Conservation (phyloP, 2,888 invertebrate genomes). For the Lacanobia wlatinum region DNA sequence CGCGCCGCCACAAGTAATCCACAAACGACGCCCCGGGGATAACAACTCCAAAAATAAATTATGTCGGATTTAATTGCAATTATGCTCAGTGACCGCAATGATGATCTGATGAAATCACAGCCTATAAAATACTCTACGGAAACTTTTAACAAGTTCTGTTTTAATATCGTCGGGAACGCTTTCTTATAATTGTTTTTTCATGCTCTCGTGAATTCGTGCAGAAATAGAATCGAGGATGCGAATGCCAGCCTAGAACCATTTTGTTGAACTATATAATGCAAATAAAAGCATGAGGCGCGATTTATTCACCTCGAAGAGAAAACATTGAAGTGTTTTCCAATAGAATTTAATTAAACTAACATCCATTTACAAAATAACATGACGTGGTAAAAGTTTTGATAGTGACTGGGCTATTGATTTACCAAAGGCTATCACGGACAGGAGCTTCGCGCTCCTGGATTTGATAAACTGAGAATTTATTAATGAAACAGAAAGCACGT, state of each 20-base stretch:
- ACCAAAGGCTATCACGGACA: conserved; percentile 45
- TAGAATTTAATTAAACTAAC: conserved; percentile 53
- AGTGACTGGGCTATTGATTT: conserved; percentile 52
- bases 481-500: conserved; percentile 81
- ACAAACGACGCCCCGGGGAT: conserved; percentile 66
- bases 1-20: conserved; percentile 62
- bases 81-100: conserved; percentile 73
- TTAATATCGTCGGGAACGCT: conserved; percentile 54
- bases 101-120: conserved; percentile 69
- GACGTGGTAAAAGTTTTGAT: conserved; percentile 45
- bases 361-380: conserved; percentile 44
- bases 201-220: conserved; percentile 55
- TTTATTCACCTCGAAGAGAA: conserved; percentile 36
- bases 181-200: conserved; percentile 68
- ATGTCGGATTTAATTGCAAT: conserved; percentile 75
- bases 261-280: conserved; percentile 27
- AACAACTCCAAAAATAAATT: conserved; percentile 72
- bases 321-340: conserved; percentile 43
- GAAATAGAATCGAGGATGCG: conserved; percentile 46
- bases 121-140: conserved; percentile 46
- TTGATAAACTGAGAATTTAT: conserved; percentile 76
- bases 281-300: conserved; percentile 34
- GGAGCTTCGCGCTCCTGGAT: conserved; percentile 63
- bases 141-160: conserved; percentile 65
- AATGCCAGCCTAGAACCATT: conserved; percentile 30